Conservation (phyloP, 2,113 vertebrate genomes). For the Upupa epops region DNA sequence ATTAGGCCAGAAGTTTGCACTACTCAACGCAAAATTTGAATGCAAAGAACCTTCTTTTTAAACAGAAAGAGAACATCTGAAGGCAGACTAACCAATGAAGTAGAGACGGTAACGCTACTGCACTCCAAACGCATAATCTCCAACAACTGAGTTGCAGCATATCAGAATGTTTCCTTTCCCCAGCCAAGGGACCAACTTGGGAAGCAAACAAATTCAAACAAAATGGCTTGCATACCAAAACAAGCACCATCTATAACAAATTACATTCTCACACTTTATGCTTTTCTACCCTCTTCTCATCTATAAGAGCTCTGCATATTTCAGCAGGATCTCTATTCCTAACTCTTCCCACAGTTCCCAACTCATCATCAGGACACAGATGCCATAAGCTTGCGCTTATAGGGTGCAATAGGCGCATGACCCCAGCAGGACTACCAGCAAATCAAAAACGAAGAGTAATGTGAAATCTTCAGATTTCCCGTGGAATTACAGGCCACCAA, state of each 20-base stretch:
- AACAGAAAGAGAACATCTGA: neutral
- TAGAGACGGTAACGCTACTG: neutral
- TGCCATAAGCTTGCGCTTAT: neutral
- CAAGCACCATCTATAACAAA: neutral
- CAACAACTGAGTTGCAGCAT: neutral
- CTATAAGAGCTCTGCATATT: neutral
- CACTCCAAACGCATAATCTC: neutral
- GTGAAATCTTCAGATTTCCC: neutral
- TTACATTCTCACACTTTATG: neutral
- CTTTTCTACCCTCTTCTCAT: neutral
- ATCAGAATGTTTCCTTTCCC: neutral
- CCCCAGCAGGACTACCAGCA: neutral
- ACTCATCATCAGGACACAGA: neutral
- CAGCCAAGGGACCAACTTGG: neutral
- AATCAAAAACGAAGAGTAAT: neutral
- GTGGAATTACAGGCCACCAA: neutral
- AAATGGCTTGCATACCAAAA: neutral
- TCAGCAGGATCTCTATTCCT: neutral
- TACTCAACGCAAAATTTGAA: neutral
- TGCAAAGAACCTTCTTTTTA: neutral
- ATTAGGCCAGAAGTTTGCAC: neutral
- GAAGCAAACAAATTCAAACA: neutral
- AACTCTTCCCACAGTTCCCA: neutral
- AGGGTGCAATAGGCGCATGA: neutral
- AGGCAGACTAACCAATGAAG: neutral